These are phyloP conservation scores for Chrysocyon brachyurus DNA, from an alignment of 2,797 vertebrate genomes.

Conservation along the genomic window DNA sequence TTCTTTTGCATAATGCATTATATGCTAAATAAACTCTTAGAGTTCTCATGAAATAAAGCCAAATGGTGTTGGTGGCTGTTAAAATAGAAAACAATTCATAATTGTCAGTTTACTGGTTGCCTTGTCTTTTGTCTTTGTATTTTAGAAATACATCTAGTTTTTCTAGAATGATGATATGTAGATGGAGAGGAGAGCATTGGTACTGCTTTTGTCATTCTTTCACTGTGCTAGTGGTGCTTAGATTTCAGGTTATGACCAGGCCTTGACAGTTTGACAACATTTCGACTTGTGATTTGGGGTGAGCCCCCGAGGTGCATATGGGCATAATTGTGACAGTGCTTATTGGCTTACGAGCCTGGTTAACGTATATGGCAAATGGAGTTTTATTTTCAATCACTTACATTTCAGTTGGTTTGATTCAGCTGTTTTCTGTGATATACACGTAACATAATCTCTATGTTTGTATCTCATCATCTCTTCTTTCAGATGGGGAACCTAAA, in stretches of 20 bases:
- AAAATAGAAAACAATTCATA: conserved; percentile 37
- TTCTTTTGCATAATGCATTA: conserved; percentile 52
- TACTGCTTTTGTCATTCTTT: conserved; percentile 3
- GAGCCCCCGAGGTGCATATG: neutral
- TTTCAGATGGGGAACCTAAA: conserved; percentile 61
- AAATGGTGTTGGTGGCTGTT: conserved; percentile 9
- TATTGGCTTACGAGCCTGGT: neutral
- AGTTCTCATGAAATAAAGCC: neutral
- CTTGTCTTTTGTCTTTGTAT: conserved; percentile 53
- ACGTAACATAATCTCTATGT: neutral
- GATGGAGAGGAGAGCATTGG: neutral
- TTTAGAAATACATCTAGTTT: conserved; percentile 43
- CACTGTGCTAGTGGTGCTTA: neutral
- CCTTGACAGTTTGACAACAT: neutral
- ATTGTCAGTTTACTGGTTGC: conserved; percentile 38
- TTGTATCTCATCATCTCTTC: conserved; percentile 59
- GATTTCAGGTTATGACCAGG: neutral
- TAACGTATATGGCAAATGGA: conserved; percentile 35
- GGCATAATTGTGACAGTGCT: neutral
- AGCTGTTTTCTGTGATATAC: conserved; percentile 59
- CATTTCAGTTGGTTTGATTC: conserved; percentile 56
- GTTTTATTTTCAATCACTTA: conserved; percentile 63
- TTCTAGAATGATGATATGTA: neutral
- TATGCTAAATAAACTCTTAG: conserved; percentile 48
- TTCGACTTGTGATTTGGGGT: conserved; percentile 23